Conservation (phyloP, 2,113 vertebrate species). For the Oophaga pumilio region DNA sequence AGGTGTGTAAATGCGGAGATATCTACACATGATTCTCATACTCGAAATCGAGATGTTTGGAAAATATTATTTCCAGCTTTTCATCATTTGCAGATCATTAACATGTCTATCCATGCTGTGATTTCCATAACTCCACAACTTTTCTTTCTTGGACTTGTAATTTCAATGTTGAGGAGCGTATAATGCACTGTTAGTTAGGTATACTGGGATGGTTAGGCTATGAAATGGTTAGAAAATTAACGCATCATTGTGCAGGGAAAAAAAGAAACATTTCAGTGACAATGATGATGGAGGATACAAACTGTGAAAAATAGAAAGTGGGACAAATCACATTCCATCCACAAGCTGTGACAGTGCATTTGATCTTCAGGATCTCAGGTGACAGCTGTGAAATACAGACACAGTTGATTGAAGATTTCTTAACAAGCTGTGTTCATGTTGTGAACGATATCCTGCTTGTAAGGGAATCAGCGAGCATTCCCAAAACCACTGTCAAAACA, state of each 20-base stretch:
- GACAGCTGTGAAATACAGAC: conserved; percentile 28
- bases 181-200: background rate
- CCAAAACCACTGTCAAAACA: background rate
- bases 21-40: no score
- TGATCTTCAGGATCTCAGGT: conserved; percentile 10
- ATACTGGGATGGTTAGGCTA: background rate
- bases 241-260: background rate
- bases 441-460: background rate
- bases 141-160: no score
- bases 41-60: no score
- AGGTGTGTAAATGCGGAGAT: no score
- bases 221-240: background rate
- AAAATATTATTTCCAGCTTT: no score
- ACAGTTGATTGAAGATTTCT: background rate
- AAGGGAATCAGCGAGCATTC: background rate
- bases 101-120: no score
- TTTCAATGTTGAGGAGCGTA: no score
- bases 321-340: conserved; percentile 22
- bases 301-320: conserved; percentile 1
- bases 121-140: no score
- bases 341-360: conserved; percentile 32
- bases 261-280: background rate
- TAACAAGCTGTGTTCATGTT: conserved; percentile 23
- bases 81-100: no score
- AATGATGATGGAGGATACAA: background rate